Evolutionary conservation across 1,140 invertebrate species (phyloP).

Genomic region (Euura saliciscinereae): DNA sequence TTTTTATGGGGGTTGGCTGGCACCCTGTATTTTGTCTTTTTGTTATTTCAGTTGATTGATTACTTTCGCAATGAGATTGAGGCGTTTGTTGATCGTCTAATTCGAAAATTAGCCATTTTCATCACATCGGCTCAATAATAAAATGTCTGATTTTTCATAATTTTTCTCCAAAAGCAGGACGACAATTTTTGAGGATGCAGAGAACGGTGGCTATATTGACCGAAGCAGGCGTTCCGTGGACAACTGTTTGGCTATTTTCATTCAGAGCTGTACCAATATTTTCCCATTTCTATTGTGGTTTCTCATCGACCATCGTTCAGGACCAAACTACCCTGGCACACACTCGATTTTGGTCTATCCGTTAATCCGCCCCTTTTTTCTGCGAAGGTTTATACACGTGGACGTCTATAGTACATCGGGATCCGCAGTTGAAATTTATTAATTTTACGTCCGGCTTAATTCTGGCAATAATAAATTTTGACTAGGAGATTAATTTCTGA

Average conservation of each 20-base stretch:
- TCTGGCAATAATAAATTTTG: too few species aligned
- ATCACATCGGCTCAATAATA: background rate
- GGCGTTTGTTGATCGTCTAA: background rate
- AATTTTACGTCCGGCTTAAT: too few species aligned
- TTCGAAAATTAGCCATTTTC: background rate
- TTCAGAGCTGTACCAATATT: conserved; percentile 37
- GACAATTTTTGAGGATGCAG: too few species aligned
- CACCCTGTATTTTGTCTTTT: too few species aligned
- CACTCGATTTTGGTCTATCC: background rate
- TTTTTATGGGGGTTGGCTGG: too few species aligned
- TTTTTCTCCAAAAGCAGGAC: background rate
- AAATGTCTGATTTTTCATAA: background rate
- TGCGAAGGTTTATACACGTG: background rate
- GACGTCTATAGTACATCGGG: too few species aligned
- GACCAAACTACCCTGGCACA: background rate
- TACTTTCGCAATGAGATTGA: too few species aligned
- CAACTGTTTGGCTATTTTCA: background rate
- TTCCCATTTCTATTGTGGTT: conserved; percentile 35
- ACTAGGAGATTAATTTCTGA: too few species aligned
- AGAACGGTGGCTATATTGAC: background rate
- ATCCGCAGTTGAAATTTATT: too few species aligned
- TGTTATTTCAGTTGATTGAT: too few species aligned
- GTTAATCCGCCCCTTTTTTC: background rate
- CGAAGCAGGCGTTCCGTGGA: background rate
- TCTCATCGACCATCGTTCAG: background rate